A percentile compares a stretch with the other conserved stretches of the same genome.
phyloP scores from a whole-genome alignment of 2,888 invertebrate species.

The Brachyptera risi region DNA sequence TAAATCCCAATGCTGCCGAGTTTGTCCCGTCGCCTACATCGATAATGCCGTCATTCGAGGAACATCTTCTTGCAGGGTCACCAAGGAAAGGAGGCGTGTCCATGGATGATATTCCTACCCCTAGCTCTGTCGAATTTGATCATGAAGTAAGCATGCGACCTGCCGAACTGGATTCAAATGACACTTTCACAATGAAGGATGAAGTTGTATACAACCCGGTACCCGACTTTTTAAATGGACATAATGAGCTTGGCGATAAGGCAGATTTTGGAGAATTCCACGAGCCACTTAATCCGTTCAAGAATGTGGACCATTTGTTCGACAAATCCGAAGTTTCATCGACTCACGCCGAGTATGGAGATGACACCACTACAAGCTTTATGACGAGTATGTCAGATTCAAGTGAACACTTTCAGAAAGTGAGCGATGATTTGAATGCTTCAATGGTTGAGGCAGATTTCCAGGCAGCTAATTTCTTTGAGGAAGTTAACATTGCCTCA shows the following conservation, averaged over 20 bases:
- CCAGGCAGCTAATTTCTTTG: background rate
- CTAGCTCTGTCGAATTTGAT: constrained; percentile 60
- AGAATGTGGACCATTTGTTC: background rate
- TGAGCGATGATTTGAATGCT: background rate
- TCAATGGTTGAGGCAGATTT: background rate
- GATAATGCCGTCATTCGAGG: constrained; percentile 36
- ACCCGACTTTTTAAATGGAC: no score
- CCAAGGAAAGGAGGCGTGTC: constrained; percentile 40
- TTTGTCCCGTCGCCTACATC: constrained; percentile 68
- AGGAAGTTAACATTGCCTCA: no score
- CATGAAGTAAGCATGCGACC: constrained; percentile 60
- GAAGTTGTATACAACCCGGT: no score
- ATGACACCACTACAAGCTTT: constrained; percentile 44
- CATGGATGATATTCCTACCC: constrained; percentile 57
- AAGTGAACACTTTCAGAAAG: background rate
- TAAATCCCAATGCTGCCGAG: constrained; percentile 84
- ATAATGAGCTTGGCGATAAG: no score
- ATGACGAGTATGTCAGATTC: background rate
- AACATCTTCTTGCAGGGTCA: constrained; percentile 21
- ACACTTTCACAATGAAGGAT: no score
- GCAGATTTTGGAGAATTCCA: background rate
- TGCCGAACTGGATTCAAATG: no score
- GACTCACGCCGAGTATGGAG: constrained; percentile 51
- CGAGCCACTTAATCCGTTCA: background rate
- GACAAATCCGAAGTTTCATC: constrained; percentile 40